Conservation (phyloP, 2,888 invertebrate genomes). For the Linnaemya vulpina region DNA sequence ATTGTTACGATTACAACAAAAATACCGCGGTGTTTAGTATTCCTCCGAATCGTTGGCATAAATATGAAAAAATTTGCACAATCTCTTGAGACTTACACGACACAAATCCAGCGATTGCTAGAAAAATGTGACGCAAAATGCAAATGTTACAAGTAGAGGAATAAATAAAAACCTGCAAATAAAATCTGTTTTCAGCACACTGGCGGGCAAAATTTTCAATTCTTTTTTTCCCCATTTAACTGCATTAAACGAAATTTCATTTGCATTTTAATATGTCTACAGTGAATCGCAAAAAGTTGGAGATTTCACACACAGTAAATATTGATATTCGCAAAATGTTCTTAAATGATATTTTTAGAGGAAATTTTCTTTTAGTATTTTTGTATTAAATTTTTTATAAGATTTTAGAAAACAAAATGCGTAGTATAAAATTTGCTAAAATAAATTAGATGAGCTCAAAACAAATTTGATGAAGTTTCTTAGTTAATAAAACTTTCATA, state of each 20-base stretch:
- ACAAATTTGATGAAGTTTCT: no score
- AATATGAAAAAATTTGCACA: constrained; percentile 10
- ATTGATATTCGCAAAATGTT: no score
- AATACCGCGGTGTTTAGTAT: constrained; percentile 3
- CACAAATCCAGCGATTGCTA: constrained; percentile 22
- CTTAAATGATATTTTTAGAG: not conserved
- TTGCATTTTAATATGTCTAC: constrained; percentile 14
- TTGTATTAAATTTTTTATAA: not conserved
- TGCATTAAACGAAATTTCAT: constrained; percentile 60
- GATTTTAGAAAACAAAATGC: not conserved
- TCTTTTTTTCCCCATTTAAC: constrained; percentile 14
- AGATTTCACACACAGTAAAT: not conserved
- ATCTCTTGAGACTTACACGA: constrained; percentile 50
- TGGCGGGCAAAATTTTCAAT: not conserved
- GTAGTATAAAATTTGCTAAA: not conserved
- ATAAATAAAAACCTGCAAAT: not conserved
- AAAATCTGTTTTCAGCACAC: constrained; percentile 23
- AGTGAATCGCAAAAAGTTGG: not conserved
- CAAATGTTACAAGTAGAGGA: constrained; percentile 37
- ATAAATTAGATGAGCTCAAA: no score
- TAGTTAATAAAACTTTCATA: no score
- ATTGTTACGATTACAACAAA: constrained; percentile 5
- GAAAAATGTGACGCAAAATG: constrained; percentile 45
- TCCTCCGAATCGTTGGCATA: constrained; percentile 14
- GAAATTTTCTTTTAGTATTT: no score